Base-by-base conservation (phyloP, 2,888 invertebrate species). In the Calliopum simillimum region DNA sequence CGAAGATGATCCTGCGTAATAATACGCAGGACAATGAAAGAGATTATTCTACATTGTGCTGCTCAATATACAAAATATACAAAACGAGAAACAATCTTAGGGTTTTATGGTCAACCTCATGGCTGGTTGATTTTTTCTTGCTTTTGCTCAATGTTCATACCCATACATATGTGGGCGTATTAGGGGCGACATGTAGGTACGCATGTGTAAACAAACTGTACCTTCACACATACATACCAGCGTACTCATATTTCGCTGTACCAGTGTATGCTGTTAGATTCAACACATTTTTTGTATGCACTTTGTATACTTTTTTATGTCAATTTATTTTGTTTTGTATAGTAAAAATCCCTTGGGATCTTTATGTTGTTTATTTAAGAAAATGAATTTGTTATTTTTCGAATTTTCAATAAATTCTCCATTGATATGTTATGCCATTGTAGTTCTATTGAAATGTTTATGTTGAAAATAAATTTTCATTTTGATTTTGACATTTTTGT, bases 41-140 rank as follows among this genome's bases (percentile, higher is more conserved):
- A 41, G 59, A 41, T 13, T 33, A n/a, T 4, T 5, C 13, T 33
- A 16, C 59, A 6, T 53, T 33, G 33, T 33, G 41, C 25, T 23
- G n/a, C 6, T 5, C 19, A 19, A 41, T 41, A 6, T 53, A 23
- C 23, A 43, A n/a, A n/a, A n/a, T n/a, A n/a, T n/a, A n/a, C n/a
- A n/a, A n/a, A n/a, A 33, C 25, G 12, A 8, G 59, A 41, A 19
- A 43, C 19, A 16, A 14, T 33, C 21, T 23, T 61, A n/a, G 53
- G 65, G 43, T 65, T 53, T 49, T 53, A 55, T 65, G 65, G 65
- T 65, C 65, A 65, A 65, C 65, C 65, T 65, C 65, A 64, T n/a
- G 51, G 43, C 41, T 41, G 51, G 51, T 51, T 33, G 33, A 33
- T 1, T 33, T 33, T 33, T 33, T 33, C n/a, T n/a, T n/a, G n/a